phyloP scores from a whole-genome alignment of 1,140 invertebrate species.

The Nixonia krombeini region DNA sequence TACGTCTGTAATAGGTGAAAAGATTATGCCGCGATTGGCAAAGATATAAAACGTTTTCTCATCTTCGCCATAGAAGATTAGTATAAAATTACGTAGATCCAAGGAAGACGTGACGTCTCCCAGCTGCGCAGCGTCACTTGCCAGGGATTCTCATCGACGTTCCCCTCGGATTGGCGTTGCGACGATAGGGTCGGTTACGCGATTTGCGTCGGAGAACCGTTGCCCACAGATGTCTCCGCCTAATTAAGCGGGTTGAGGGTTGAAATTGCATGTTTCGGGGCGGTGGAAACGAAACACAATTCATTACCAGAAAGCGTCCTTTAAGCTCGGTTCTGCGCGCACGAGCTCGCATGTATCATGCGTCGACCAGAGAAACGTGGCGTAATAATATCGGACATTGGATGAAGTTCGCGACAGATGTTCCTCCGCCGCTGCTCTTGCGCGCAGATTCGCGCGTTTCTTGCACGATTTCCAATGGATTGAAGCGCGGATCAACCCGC shows the following conservation, averaged over 20 bases:
- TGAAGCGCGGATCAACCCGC: too few species aligned
- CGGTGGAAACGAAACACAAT: slow-evolving; percentile 66
- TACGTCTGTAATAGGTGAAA: slow-evolving; percentile 57
- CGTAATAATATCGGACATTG: slow-evolving; percentile 41
- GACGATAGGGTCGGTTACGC: not conserved
- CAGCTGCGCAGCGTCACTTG: slow-evolving; percentile 28
- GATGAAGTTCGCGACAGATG: slow-evolving; percentile 27
- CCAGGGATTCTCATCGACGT: slow-evolving; percentile 37
- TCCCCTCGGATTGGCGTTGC: not conserved
- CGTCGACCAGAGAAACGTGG: slow-evolving; percentile 44
- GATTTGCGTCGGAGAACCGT: slow-evolving; percentile 53
- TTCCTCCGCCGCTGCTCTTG: slow-evolving; percentile 1
- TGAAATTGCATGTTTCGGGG: slow-evolving; percentile 67
- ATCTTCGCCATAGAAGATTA: slow-evolving; percentile 56
- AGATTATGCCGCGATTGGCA: slow-evolving; percentile 65
- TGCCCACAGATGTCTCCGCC: slow-evolving; percentile 66
- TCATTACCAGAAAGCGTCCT: slow-evolving; percentile 58
- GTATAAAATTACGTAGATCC: slow-evolving; percentile 63
- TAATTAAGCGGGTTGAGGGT: slow-evolving; percentile 61
- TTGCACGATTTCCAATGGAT: too few species aligned
- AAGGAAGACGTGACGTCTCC: slow-evolving; percentile 49
- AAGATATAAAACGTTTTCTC: slow-evolving; percentile 60
- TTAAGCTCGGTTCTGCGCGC: slow-evolving; percentile 29
- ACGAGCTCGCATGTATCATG: slow-evolving; percentile 37
- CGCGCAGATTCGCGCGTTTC: slow-evolving; percentile 30